A percentile compares a stretch with the other conserved stretches of the same genome.
Evolutionary conservation across 2,797 vertebrate species (phyloP).

Genomic region (Betta splendens): DNA sequence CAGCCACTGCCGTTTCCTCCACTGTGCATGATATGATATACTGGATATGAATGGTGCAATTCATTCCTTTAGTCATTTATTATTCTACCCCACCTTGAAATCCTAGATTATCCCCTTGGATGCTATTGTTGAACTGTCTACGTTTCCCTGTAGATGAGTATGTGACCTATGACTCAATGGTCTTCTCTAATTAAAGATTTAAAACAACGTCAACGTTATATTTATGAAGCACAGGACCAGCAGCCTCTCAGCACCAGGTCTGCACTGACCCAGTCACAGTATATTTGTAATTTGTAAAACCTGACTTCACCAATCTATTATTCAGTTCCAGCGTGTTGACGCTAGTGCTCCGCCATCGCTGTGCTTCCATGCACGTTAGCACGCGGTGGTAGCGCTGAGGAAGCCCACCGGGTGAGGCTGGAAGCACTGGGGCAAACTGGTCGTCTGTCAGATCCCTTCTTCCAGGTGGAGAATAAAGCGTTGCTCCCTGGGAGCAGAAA

Average conservation of each 20-base stretch:
- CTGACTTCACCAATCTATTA: too few relatives aligned
- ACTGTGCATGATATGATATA: too few relatives aligned
- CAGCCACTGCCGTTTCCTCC: constrained; percentile 20
- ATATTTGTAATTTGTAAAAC: too few relatives aligned
- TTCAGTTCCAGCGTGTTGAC: too few relatives aligned
- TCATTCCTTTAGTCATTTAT: constrained; percentile 17
- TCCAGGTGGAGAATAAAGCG: not conserved
- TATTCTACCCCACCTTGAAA: constrained; percentile 39
- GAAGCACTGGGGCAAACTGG: not conserved
- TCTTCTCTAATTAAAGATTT: not conserved
- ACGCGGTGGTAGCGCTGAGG: not conserved
- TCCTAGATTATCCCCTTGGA: constrained; percentile 26
- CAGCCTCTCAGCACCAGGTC: too few relatives aligned
- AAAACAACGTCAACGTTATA: too few relatives aligned
- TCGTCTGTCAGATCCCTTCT: constrained; percentile 1
- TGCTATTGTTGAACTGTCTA: not conserved
- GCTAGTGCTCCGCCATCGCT: too few relatives aligned
- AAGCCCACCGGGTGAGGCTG: not conserved
- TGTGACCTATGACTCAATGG: too few relatives aligned
- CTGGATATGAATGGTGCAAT: too few relatives aligned
- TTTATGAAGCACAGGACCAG: too few relatives aligned
- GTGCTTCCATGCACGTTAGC: too few relatives aligned
- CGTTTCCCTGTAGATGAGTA: constrained; percentile 36
- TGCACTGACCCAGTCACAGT: too few relatives aligned
- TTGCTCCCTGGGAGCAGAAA: not conserved